Conservation (phyloP, 2,113 vertebrate species). For the Podarcis muralis region DNA sequence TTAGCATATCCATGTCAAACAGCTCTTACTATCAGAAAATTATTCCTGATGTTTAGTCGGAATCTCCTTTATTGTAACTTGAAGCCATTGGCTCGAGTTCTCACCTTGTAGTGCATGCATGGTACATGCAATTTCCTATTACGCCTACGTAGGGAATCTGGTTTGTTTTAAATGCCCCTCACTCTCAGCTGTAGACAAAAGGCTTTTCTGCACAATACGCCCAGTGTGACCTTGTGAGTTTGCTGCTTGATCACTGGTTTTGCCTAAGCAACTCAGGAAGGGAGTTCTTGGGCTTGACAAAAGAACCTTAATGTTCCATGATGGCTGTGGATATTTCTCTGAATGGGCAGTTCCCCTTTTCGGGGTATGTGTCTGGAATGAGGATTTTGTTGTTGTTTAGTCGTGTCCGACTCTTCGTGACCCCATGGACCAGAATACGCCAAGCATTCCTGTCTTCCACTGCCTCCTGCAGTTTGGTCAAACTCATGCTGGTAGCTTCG, state of each 20-base stretch:
- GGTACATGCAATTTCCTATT: too few species aligned
- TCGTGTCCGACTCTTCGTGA: too few species aligned
- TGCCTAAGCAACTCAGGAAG: not conserved
- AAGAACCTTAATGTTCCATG: conserved; percentile 7
- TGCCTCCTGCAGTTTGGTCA: too few species aligned
- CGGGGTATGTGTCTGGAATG: not conserved
- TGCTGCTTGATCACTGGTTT: not conserved
- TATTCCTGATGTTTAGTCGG: too few species aligned
- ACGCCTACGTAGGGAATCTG: not conserved
- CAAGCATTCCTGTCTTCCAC: too few species aligned
- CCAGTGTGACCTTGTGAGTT: not conserved
- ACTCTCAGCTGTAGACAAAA: not conserved
- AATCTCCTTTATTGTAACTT: too few species aligned
- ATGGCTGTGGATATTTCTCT: not conserved
- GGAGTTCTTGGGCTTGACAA: not conserved
- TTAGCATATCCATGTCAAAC: not conserved
- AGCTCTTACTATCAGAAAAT: too few species aligned
- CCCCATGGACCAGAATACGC: too few species aligned
- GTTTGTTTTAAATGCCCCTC: not conserved
- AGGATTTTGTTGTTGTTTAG: too few species aligned
- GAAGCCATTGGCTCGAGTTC: not conserved
- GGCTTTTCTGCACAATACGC: not conserved
- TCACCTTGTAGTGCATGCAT: too few species aligned
- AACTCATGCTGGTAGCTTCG: accelerated
- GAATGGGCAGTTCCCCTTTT: not conserved